Base-by-base conservation (phyloP, 2,113 vertebrate species). In the Aviceda subcristata region DNA sequence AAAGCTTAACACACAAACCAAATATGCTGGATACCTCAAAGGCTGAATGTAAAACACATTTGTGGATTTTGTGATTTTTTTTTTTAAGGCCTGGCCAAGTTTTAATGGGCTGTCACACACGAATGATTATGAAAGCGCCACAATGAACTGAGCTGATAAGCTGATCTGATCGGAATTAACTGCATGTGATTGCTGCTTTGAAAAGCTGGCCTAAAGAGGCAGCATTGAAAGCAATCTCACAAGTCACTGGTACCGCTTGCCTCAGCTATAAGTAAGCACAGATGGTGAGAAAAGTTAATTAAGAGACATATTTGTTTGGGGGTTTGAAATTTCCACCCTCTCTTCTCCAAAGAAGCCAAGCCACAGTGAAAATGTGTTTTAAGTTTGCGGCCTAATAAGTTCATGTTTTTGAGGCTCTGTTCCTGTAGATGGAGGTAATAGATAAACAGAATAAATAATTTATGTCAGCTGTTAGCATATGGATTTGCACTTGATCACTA, bases 41-140 rank as follows among this genome's bases (percentile, higher is more conserved):
- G 87, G 55, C 36, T 77, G 55, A 69, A 88, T 69, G 48, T 64
- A 94, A 95, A 89, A 60, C 77, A 96, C 69, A 94, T 62, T 53
- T 34, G 34, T 24, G 71, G n/a, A 86, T 94, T 97, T 92, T 97
- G 87, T 82, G 97, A 97, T 81, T 97, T 97, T 98, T 57, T 84
- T 57, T 75, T 81, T 98, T 98, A 98, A 97, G 92, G 79, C 91
- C 94, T 97, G 97, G 98, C 97, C 97, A 97, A 98, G 96, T 97
- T 98, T 98, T 98, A 98, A 98, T 98, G 96, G 98, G 95, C 98
- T 98, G 98, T 98, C 98, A 98, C 96, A 98, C 97, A 98, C 43
- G 83, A 98, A 98, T 97, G 97, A 98, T 98, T 98, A 98, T 97
- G 97, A 97, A 98, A 98, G 95, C 67, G 48, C 97, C 97, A 98